Evolutionary conservation across 2,888 invertebrate genomes (phyloP).

Genomic region (Lissonota sp.): DNA sequence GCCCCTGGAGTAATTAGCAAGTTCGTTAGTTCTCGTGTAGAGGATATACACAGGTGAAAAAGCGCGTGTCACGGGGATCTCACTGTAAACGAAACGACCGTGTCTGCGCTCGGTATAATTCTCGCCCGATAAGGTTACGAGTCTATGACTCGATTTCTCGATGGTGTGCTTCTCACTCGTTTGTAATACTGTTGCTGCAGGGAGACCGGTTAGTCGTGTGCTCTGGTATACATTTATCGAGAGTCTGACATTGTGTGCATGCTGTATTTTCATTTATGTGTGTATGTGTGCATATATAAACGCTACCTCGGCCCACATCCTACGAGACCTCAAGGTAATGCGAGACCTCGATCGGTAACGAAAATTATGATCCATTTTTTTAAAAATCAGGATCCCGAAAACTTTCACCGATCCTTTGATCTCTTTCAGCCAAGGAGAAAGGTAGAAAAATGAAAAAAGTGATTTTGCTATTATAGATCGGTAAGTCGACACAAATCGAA

Average conservation of each 20-base stretch:
- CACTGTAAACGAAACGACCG: conserved; percentile 53
- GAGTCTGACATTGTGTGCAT: conserved; percentile 44
- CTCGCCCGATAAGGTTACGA: conserved; percentile 75
- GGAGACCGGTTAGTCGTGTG: conserved; percentile 61
- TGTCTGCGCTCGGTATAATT: conserved; percentile 61
- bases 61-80: conserved; percentile 44
- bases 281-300: conserved; percentile 17
- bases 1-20: conserved; percentile 71
- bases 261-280: neutral
- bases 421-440: neutral
- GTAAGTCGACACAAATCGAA: neutral
- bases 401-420: too few relatives aligned
- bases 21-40: conserved; percentile 69
- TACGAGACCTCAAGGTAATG: conserved; percentile 68
- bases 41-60: conserved; percentile 65
- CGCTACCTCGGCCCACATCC: conserved; percentile 74
- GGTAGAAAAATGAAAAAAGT: conserved; percentile 47
- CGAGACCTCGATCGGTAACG: conserved; percentile 39
- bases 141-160: conserved; percentile 61
- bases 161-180: conserved; percentile 41
- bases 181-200: conserved; percentile 55
- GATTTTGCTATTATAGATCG: neutral
- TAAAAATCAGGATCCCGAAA: too few relatives aligned
- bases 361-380: too few relatives aligned
- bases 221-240: conserved; percentile 52